These are phyloP conservation scores for Eumaeus atala DNA, from an alignment of 1,140 invertebrate genomes.

Conservation along the genomic window DNA sequence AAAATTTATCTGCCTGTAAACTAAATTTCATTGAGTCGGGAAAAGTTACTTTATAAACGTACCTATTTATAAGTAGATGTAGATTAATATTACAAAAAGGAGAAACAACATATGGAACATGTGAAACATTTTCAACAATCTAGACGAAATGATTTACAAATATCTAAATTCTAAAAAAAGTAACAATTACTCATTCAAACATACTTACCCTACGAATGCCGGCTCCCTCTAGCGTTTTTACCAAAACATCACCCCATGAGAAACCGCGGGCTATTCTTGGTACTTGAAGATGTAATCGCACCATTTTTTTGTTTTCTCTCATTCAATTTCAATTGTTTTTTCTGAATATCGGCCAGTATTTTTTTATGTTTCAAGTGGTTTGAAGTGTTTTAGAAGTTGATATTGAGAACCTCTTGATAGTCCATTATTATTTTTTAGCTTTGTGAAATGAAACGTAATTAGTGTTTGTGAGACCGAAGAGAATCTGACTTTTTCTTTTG, in stretches of 20 bases:
- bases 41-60: too few relatives aligned
- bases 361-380: conserved; percentile 31
- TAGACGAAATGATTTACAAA: neutral
- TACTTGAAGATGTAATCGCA: conserved; percentile 64
- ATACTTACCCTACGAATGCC: conserved; percentile 24
- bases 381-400: conserved; percentile 41
- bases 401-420: conserved; percentile 31
- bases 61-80: too few relatives aligned
- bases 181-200: neutral
- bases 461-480: conserved; percentile 21
- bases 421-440: conserved; percentile 30
- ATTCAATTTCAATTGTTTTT: conserved; percentile 47
- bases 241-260: conserved; percentile 67
- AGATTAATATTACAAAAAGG: too few relatives aligned
- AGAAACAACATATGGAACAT: too few relatives aligned
- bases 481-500: conserved; percentile 10
- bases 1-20: too few relatives aligned
- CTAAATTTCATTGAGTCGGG: too few relatives aligned
- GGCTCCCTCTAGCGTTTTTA: conserved; percentile 59
- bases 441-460: conserved; percentile 25
- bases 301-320: conserved; percentile 56
- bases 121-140: too few relatives aligned
- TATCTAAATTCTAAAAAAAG: neutral
- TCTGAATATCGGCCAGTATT: conserved; percentile 41
- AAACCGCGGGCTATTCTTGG: conserved; percentile 48